Conservation (phyloP, 2,888 invertebrate genomes). For the Machimus rusticus region DNA sequence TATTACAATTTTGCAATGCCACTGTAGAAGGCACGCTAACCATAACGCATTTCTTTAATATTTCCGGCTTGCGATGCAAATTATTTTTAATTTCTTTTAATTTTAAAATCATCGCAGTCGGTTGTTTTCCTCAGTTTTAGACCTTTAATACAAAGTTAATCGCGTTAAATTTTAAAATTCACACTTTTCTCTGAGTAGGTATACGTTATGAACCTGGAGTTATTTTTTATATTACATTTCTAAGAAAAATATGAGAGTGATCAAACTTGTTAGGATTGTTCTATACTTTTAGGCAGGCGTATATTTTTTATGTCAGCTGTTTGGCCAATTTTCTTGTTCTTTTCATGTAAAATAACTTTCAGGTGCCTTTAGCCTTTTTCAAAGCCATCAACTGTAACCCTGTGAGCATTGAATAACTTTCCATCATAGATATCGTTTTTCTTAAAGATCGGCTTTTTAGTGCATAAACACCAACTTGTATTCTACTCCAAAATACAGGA, state of each 20-base stretch:
- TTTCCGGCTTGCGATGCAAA: too few relatives aligned
- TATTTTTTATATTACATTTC: too few relatives aligned
- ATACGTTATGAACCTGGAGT: too few relatives aligned
- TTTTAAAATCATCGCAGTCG: too few relatives aligned
- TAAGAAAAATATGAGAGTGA: background rate
- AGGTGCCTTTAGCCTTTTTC: background rate
- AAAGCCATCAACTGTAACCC: background rate
- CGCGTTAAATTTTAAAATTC: too few relatives aligned
- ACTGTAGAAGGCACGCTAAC: too few relatives aligned
- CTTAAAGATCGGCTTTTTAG: background rate
- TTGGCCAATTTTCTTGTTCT: background rate
- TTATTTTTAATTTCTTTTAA: too few relatives aligned
- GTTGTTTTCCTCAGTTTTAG: too few relatives aligned
- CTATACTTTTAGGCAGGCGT: background rate
- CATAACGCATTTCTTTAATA: too few relatives aligned
- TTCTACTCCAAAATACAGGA: conserved; percentile 42
- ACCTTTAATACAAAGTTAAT: too few relatives aligned
- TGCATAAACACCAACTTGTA: conserved; percentile 9
- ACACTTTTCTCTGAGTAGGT: too few relatives aligned
- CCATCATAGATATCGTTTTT: background rate
- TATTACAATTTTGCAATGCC: too few relatives aligned
- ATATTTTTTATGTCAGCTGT: background rate
- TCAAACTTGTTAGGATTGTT: background rate
- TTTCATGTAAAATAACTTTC: background rate
- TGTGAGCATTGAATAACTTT: background rate